phyloP scores from a whole-genome alignment of 2,888 invertebrate species.

The Dastarcus helophoroides region DNA sequence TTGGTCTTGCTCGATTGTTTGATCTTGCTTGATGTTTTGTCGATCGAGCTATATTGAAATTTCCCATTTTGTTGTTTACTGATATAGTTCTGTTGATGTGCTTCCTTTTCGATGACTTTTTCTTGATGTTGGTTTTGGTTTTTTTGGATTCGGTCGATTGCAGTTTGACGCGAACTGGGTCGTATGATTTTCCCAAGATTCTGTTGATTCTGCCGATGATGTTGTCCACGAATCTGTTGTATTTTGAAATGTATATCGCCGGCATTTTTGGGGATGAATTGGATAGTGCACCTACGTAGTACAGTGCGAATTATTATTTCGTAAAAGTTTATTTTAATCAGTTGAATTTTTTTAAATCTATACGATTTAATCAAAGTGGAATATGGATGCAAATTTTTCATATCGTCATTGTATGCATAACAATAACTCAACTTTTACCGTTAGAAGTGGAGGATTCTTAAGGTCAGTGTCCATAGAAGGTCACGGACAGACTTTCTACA shows the following conservation, averaged over 20 bases:
- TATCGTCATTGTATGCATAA: too few species aligned
- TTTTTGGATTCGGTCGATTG: constrained; percentile 43
- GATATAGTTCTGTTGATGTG: constrained; percentile 10
- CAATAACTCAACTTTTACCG: too few species aligned
- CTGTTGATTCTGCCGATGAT: constrained; percentile 72
- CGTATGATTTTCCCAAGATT: constrained; percentile 67
- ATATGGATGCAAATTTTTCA: too few species aligned
- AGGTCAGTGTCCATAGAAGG: constrained; percentile 12
- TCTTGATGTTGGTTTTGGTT: constrained; percentile 39
- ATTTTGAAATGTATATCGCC: constrained; percentile 64
- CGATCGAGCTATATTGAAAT: constrained; percentile 27
- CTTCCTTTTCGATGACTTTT: constrained; percentile 11
- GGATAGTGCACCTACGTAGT: constrained; percentile 23
- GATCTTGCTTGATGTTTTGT: constrained; percentile 20
- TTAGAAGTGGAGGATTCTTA: too few species aligned
- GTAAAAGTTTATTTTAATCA: too few species aligned
- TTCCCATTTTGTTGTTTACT: constrained; percentile 36
- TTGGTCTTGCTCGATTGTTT: constrained; percentile 27
- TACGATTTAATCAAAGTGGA: too few species aligned
- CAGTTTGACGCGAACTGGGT: constrained; percentile 71
- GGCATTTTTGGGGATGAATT: constrained; percentile 41
- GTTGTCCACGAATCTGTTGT: constrained; percentile 77
- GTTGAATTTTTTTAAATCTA: too few species aligned
- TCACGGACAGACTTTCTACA: constrained; percentile 12
- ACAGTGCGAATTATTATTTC: too few species aligned